A percentile compares a stretch with the other conserved stretches of the same genome.
Evolutionary conservation across 1,140 invertebrate genomes (phyloP).

Genomic region (Pentalonia nigronervosa): DNA sequence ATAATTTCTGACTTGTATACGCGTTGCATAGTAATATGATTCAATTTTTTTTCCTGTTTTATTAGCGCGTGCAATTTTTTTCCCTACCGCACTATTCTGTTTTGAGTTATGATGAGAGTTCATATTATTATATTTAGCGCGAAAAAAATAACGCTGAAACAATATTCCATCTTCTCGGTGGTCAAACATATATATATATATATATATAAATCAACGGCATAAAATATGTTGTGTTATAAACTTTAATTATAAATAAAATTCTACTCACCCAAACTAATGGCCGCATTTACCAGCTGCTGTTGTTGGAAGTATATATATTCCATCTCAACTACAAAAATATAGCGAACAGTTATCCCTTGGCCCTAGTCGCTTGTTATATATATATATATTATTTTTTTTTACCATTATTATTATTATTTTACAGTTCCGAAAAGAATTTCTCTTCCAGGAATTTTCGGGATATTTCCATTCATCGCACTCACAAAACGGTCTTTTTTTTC

Average conservation of each 20-base stretch:
- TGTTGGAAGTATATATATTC: not conserved
- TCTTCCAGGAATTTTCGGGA: not conserved
- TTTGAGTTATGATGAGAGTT: not conserved
- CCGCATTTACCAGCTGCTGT: constrained; percentile 16
- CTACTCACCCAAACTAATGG: not conserved
- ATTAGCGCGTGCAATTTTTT: not conserved
- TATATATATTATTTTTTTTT: not conserved
- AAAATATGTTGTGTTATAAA: constrained; percentile 43
- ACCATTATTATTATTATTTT: constrained; percentile 27
- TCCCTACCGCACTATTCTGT: not conserved
- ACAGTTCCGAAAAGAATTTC: constrained; percentile 25
- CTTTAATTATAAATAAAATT: constrained; percentile 38
- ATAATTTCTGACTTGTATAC: not conserved
- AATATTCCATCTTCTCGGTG: constrained; percentile 15
- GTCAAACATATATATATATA: not conserved
- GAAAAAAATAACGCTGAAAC: not conserved
- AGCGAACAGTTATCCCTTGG: not conserved
- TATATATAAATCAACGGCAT: constrained; percentile 18
- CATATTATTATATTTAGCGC: not conserved
- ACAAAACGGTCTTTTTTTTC: not conserved
- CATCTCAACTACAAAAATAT: not conserved
- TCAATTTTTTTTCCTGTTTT: not conserved
- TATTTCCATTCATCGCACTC: not conserved
- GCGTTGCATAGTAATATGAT: not conserved
- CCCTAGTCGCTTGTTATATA: not conserved